Evolutionary conservation across 1,140 invertebrate species (phyloP).

Genomic region (Lamellibrachia luymesi): DNA sequence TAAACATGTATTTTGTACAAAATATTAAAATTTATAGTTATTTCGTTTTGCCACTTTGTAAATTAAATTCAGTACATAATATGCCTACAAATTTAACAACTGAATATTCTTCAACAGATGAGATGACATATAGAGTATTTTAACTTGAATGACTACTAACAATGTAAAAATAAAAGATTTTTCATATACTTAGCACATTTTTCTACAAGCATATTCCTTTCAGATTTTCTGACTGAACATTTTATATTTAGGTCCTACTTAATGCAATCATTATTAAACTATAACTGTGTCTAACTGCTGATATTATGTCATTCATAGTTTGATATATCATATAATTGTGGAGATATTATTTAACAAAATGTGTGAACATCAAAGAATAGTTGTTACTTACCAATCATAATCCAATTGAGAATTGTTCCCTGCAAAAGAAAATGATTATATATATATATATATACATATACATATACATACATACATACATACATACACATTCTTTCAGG

Average conservation of each 20-base stretch:
- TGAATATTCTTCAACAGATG: background rate
- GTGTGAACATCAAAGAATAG: background rate
- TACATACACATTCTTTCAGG: background rate
- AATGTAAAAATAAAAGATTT: no score
- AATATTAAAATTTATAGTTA: no score
- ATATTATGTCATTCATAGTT: no score
- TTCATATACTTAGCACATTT: no score
- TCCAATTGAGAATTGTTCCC: constrained; percentile 95
- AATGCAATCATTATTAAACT: background rate
- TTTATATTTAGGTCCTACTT: background rate
- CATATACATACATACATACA: background rate
- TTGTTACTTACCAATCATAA: constrained; percentile 73
- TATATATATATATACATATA: background rate
- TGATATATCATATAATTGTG: background rate
- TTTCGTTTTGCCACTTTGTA: no score
- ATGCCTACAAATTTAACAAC: no score
- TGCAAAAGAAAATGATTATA: constrained; percentile 43
- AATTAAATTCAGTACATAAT: no score
- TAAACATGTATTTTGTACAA: no score
- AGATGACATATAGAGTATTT: no score
- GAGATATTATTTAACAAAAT: background rate
- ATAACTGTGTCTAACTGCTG: background rate
- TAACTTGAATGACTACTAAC: no score
- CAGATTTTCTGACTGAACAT: background rate
- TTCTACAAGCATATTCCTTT: background rate